Evolutionary conservation across 2,888 invertebrate species (phyloP), one percentile per base, ranked within the genome.

Genomic region (Suillia variegata): DNA sequence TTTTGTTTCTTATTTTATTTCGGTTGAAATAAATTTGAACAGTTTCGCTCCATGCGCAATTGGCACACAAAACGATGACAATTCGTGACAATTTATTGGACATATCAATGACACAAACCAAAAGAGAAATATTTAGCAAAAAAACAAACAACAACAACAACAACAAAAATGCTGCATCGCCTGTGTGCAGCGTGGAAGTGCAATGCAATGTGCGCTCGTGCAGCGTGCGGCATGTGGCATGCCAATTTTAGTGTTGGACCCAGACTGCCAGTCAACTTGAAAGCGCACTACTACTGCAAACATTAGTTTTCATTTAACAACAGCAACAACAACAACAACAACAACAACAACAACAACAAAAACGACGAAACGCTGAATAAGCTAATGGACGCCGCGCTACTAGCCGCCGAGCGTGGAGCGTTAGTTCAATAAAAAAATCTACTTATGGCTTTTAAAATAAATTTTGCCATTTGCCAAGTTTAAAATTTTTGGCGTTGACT

Each of bases 301-400:
- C 38, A 38, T 38, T 38, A 38, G n/a, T 38, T 38, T 15, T 34
- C 15, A 52, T 52, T 54, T 21, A 42, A 5, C 17, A 24, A 24
- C 20, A 4, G 33, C 5, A 34, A n/a, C 33, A 31, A 34, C 13
- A 52, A 34, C 12, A 33, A n/a, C 34, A 52, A 20, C 33, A 17
- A 21, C 12, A 45, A 45, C 54, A 17, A 17, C 17, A 45, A 17
- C n/a, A 6, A 15, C 1, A 24, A 17, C 13, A n/a, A 22, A 12
- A 53, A 38, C 20, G 12, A 17, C 45, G 50, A 33, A 47, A 47
- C 47, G 24, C 12, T 21, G 33, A 31, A 31, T 18, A 20, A 56
- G 2, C 31, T 49, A 56, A 49, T 49, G 48, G 21, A 49, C 48
- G 15, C 48, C n/a, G n/a, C n/a, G n/a, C n/a, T n/a, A n/a, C n/a